phyloP scores from a whole-genome alignment of 2,113 vertebrate species.

The Penelope pileata region DNA sequence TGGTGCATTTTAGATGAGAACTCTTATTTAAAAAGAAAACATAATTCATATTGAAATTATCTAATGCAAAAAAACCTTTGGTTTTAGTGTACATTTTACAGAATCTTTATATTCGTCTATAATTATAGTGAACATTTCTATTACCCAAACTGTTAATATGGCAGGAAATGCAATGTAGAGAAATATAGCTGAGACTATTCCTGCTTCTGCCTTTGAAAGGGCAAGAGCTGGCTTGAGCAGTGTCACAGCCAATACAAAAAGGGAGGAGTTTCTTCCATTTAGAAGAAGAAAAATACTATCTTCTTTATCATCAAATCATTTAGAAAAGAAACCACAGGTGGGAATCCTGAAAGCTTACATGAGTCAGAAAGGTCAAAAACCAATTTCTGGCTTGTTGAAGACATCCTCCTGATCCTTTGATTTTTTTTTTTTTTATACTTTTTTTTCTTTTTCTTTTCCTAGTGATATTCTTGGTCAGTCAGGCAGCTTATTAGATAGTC shows the following conservation, averaged over 20 bases:
- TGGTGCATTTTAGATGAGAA: background rate
- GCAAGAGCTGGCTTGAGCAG: background rate
- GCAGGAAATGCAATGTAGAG: background rate
- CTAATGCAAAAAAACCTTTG: background rate
- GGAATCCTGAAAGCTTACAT: slow-evolving; percentile 61
- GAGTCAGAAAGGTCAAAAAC: slow-evolving; percentile 66
- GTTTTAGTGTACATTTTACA: background rate
- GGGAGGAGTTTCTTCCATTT: slow-evolving; percentile 44
- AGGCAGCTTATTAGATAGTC: slow-evolving; percentile 44
- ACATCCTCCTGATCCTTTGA: slow-evolving; percentile 64
- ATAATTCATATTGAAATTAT: background rate
- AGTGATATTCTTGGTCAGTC: background rate
- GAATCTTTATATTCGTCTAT: background rate
- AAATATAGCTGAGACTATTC: background rate
- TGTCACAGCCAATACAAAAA: background rate
- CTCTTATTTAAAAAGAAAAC: background rate
- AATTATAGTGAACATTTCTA: background rate
- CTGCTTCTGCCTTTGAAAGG: background rate
- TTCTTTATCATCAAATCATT: slow-evolving; percentile 63
- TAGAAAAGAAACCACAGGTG: slow-evolving; percentile 67
- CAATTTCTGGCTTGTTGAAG: slow-evolving; percentile 69
- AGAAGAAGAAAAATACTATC: slow-evolving; percentile 51
- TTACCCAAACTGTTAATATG: background rate
- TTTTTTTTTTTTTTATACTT: background rate
- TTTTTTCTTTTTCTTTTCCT: background rate